phyloP scores from a whole-genome alignment of 1,140 invertebrate species.

The Acromyrmex echinatior region DNA sequence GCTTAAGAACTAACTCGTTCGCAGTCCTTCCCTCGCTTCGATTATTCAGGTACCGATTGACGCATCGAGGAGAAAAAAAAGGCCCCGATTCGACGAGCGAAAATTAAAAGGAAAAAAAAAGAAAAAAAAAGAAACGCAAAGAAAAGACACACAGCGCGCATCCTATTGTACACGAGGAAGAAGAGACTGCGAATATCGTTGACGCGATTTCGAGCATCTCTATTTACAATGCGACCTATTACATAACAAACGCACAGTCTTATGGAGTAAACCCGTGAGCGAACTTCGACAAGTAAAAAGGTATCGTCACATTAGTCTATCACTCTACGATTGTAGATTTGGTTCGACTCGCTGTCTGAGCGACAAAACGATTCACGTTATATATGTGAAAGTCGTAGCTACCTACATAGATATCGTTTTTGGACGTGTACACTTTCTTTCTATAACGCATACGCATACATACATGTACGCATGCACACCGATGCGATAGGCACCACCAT shows the following conservation, averaged over 20 bases:
- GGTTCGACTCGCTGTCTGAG: slow-evolving; percentile 77
- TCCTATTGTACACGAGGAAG: slow-evolving; percentile 69
- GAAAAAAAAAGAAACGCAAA: slow-evolving; percentile 2
- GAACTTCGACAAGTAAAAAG: slow-evolving; percentile 76
- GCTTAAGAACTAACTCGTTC: slow-evolving; percentile 75
- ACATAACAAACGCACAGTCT: slow-evolving; percentile 85
- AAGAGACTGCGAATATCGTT: slow-evolving; percentile 81
- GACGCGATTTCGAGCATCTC: slow-evolving; percentile 70
- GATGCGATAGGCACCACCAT: background rate
- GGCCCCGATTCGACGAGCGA: slow-evolving; percentile 54
- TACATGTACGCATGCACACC: slow-evolving; percentile 1
- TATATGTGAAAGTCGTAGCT: slow-evolving; percentile 45
- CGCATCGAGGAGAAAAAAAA: slow-evolving; percentile 70
- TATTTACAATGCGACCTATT: slow-evolving; percentile 77
- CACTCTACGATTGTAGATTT: slow-evolving; percentile 79
- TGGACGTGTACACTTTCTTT: slow-evolving; percentile 56
- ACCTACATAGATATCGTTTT: slow-evolving; percentile 46
- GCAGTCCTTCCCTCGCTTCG: slow-evolving; percentile 77
- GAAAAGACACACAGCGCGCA: slow-evolving; percentile 51
- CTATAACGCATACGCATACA: slow-evolving; percentile 8
- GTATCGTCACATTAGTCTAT: slow-evolving; percentile 71
- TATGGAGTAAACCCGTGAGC: slow-evolving; percentile 81
- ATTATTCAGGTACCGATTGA: slow-evolving; percentile 83
- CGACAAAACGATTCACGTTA: slow-evolving; percentile 76
- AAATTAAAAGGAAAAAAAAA: slow-evolving; percentile 21